Evolutionary conservation across 2,888 invertebrate genomes (phyloP).

Genomic region (Graphium colonna): DNA sequence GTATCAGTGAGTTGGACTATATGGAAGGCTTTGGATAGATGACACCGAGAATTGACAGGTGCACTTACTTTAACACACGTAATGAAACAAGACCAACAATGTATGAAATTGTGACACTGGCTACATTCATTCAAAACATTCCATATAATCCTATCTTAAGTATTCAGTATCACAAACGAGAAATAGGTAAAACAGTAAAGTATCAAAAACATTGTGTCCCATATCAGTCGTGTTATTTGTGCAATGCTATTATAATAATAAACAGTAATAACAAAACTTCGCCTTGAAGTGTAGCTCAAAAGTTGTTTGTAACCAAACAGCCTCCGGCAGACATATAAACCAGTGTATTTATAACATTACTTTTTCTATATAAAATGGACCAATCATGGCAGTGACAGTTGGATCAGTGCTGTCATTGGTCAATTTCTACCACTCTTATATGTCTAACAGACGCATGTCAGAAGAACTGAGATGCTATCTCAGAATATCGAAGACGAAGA

Average conservation of each 20-base stretch:
- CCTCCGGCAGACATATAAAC: constrained; percentile 78
- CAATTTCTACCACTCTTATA: constrained; percentile 70
- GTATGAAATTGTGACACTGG: neutral
- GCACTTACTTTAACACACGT: constrained; percentile 9
- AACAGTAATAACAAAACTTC: constrained; percentile 65
- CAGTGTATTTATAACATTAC: constrained; percentile 63
- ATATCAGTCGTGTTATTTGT: constrained; percentile 77
- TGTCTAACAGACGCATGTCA: constrained; percentile 72
- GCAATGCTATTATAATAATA: constrained; percentile 69
- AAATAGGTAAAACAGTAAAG: constrained; percentile 71
- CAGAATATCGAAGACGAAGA: constrained; percentile 40
- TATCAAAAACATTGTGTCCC: constrained; percentile 79
- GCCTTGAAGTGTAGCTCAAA: constrained; percentile 79
- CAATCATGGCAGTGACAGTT: constrained; percentile 76
- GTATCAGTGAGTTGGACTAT: constrained; percentile 29
- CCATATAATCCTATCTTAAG: constrained; percentile 38
- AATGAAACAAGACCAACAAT: constrained; percentile 3
- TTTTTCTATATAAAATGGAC: constrained; percentile 73
- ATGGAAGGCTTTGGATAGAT: constrained; percentile 19
- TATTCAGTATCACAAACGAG: constrained; percentile 56
- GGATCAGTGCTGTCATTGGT: constrained; percentile 76
- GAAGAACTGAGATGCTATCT: constrained; percentile 68
- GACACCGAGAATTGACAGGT: constrained; percentile 1
- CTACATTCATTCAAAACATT: constrained; percentile 30
- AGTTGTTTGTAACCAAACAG: constrained; percentile 68